Evolutionary conservation across 2,888 invertebrate genomes (phyloP).

Genomic region (Cheilosia soror): DNA sequence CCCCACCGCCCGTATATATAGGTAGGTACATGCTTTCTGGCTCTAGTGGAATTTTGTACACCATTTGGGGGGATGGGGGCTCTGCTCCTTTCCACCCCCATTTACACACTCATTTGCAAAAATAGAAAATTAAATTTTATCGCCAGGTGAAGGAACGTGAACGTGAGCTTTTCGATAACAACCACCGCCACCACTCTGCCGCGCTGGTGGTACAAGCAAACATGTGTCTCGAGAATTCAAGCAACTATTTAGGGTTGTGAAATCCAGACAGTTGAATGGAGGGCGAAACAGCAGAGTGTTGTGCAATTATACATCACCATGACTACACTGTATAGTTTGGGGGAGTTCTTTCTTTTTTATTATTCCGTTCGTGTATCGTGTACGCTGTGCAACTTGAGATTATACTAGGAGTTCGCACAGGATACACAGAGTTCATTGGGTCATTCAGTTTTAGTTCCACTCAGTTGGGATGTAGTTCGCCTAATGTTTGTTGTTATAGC

Average conservation of each 20-base stretch:
- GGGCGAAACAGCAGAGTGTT: conserved; percentile 56
- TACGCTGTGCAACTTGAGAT: conserved; percentile 3
- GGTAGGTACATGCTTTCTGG: conserved; percentile 14
- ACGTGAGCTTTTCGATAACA: conserved; percentile 27
- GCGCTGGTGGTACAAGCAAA: conserved; percentile 29
- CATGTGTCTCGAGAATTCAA: conserved; percentile 27
- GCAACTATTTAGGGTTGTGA: conserved; percentile 52
- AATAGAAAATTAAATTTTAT: conserved; percentile 73
- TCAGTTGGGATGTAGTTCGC: conserved; percentile 18
- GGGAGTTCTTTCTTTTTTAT: conserved; percentile 5
- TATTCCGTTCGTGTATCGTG: not conserved
- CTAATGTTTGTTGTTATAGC: conserved; percentile 60
- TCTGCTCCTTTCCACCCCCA: conserved; percentile 6
- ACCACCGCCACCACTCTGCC: not conserved
- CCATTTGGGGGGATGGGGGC: conserved; percentile 12
- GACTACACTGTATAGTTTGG: conserved; percentile 37
- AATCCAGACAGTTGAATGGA: conserved; percentile 53
- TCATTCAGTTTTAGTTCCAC: conserved; percentile 47
- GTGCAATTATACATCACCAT: conserved; percentile 65
- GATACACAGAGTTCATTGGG: conserved; percentile 59
- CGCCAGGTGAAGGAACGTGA: conserved; percentile 59
- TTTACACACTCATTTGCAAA: conserved; percentile 68
- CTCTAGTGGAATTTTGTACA: conserved; percentile 39
- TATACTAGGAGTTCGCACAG: conserved; percentile 27
- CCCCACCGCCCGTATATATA: not conserved